Conservation (phyloP, 2,888 invertebrate species). For the Eupelmus urozonus region DNA sequence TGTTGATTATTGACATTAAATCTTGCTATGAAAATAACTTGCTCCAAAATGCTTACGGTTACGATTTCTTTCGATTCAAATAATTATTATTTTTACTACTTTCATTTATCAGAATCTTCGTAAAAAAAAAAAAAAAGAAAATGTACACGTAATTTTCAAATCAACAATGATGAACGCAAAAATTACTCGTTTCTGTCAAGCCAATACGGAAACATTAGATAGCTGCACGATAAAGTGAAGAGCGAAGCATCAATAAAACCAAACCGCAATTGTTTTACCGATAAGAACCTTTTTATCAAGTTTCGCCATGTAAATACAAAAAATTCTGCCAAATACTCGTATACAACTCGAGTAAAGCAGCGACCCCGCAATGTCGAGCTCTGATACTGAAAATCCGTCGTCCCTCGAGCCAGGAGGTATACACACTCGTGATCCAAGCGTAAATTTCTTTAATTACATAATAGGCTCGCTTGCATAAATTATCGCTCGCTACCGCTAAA, state of each 20-base stretch:
- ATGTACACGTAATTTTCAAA: too few relatives aligned
- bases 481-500: neutral
- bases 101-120: too few relatives aligned
- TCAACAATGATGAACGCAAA: too few relatives aligned
- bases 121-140: too few relatives aligned
- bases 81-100: too few relatives aligned
- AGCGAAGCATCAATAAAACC: neutral
- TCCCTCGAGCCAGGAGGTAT: neutral
- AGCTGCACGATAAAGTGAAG: neutral
- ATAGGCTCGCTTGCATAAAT: neutral
- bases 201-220: neutral
- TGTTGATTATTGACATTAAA: too few relatives aligned
- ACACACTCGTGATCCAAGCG: neutral
- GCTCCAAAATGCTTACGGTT: too few relatives aligned
- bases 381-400: neutral
- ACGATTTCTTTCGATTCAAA: too few relatives aligned
- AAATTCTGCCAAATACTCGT: neutral
- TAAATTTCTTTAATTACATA: neutral
- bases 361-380: neutral
- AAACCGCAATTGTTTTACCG: neutral
- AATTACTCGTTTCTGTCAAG: too few relatives aligned
- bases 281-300: neutral
- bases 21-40: too few relatives aligned
- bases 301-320: too few relatives aligned
- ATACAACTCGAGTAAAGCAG: neutral